These are phyloP conservation scores for Gymnothorax reevesii DNA, from an alignment of 2,797 vertebrate genomes.

Conservation along the genomic window DNA sequence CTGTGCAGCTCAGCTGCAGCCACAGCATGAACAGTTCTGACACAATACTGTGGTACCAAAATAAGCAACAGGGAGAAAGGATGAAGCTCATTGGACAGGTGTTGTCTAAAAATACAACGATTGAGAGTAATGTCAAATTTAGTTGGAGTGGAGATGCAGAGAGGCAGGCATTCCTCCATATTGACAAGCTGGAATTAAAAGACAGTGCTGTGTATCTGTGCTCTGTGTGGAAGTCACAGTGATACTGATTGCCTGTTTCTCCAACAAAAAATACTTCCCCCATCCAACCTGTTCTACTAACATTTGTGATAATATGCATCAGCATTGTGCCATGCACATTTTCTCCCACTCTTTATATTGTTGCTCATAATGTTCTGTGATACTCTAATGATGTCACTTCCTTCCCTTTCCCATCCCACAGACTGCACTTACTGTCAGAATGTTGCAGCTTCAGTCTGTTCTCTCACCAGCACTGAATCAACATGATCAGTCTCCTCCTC, in stretches of 20 bases:
- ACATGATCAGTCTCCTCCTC: not conserved
- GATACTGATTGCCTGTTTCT: slow-evolving; percentile 27
- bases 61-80: not conserved
- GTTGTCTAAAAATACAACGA: not conserved
- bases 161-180: slow-evolving; percentile 42
- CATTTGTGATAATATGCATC: not conserved
- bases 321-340: too few species aligned
- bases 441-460: not conserved
- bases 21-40: slow-evolving; percentile 24
- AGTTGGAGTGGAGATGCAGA: slow-evolving; percentile 52
- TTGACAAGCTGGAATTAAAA: slow-evolving; percentile 43
- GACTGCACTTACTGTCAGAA: too few species aligned
- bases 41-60: slow-evolving; percentile 58
- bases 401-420: too few species aligned
- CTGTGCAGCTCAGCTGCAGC: slow-evolving; percentile 47
- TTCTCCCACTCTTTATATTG: too few species aligned
- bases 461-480: not conserved
- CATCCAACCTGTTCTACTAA: not conserved
- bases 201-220: slow-evolving; percentile 61
- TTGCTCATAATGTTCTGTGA: too few species aligned
- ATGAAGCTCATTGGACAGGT: slow-evolving; percentile 34
- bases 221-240: slow-evolving; percentile 56
- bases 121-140: not conserved
- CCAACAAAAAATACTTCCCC: slow-evolving; percentile 51
- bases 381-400: too few species aligned